These are phyloP conservation scores for Ispidina picta DNA, from an alignment of 2,797 vertebrate genomes.

Conservation along the genomic window DNA sequence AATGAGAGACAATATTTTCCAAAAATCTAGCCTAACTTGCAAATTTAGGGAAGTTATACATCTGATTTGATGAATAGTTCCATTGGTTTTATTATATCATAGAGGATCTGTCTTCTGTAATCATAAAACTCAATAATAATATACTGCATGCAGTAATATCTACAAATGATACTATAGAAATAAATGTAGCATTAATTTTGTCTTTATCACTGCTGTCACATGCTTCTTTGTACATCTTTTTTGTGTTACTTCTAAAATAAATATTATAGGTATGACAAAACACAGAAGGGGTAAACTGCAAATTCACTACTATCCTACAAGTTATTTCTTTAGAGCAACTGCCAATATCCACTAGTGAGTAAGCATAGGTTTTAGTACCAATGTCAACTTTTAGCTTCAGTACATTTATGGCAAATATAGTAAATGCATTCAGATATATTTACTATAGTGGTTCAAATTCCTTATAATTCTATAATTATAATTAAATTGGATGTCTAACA, in stretches of 20 bases:
- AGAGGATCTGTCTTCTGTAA: background rate
- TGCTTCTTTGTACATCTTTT: background rate
- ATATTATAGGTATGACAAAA: background rate
- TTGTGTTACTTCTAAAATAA: background rate
- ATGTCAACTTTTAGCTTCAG: background rate
- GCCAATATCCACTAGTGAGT: background rate
- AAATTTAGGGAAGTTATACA: background rate
- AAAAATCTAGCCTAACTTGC: background rate
- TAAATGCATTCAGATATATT: background rate
- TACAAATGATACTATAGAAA: background rate
- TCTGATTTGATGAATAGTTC: background rate
- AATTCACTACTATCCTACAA: background rate
- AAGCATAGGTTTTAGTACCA: background rate
- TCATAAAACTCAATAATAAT: background rate
- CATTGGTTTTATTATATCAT: background rate
- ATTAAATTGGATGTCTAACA: background rate
- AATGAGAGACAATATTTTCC: background rate
- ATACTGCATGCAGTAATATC: background rate
- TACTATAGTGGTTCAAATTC: background rate
- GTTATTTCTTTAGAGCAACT: background rate
- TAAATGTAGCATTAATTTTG: background rate
- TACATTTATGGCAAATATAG: background rate
- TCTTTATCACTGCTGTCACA: background rate
- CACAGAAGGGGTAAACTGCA: background rate
- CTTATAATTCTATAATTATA: background rate